Evolutionary conservation across 2,888 invertebrate species (phyloP).

Genomic region (Nomada hirtipes): DNA sequence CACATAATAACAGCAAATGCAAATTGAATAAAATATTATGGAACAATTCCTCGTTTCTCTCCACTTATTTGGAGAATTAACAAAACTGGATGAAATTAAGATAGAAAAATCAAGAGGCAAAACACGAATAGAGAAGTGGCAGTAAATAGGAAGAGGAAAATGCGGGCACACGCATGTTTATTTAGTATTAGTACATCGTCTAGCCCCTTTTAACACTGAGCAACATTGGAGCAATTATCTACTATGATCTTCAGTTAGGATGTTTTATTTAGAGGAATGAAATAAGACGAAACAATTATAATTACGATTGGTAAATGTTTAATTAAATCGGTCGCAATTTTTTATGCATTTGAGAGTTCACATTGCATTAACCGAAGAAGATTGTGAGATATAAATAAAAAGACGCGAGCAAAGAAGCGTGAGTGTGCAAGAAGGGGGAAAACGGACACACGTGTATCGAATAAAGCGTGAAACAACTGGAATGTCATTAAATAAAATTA

Average conservation of each 20-base stretch:
- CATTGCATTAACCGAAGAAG: background rate
- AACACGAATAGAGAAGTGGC: background rate
- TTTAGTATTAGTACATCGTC: background rate
- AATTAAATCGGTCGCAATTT: too few relatives aligned
- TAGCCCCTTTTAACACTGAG: background rate
- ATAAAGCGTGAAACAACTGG: slow-evolving; percentile 67
- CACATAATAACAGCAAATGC: too few relatives aligned
- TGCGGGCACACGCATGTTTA: background rate
- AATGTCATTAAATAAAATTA: slow-evolving; percentile 72
- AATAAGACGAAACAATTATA: too few relatives aligned
- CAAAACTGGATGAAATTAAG: background rate
- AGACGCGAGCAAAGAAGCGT: background rate
- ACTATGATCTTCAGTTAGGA: too few relatives aligned
- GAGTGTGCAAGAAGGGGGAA: slow-evolving; percentile 31
- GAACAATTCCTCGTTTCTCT: too few relatives aligned
- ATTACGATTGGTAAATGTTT: too few relatives aligned
- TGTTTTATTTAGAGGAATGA: too few relatives aligned
- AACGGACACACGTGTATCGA: slow-evolving; percentile 10
- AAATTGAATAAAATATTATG: too few relatives aligned
- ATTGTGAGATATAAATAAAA: background rate
- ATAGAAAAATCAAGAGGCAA: background rate
- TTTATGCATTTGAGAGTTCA: background rate
- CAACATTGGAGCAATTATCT: background rate
- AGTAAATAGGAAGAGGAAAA: slow-evolving; percentile 14
- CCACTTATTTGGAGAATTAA: background rate